Base-by-base conservation (phyloP, 2,797 vertebrate species). In the Sebastes variabilis region DNA sequence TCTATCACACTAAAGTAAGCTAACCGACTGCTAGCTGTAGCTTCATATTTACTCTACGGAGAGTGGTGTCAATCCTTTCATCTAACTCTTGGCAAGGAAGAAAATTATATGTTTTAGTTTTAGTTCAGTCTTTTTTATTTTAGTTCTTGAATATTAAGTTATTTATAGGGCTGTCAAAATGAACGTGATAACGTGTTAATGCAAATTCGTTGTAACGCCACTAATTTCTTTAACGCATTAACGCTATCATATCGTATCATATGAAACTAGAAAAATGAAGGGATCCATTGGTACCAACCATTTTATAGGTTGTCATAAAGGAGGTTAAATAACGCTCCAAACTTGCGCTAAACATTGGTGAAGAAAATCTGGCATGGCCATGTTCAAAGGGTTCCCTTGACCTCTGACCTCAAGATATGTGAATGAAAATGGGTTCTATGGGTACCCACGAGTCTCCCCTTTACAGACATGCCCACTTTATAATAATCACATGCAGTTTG, bases 261-360 rank as follows among this genome's bases (percentile, higher is more conserved):
- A 42, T 42, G 38, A 42, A 42, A 42, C 38, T 42, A 16, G 0
- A 42, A 16, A 16, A 42, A 0, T 1, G 0, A 46, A 46, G 42
- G 42, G 0, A 46, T 18, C 42, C 42, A 46, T 18, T 46, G 16
- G 16, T 46, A 46, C 42, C 42, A 18, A 46, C 42, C 1, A 18
- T 18, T 3, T 18, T 0, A 4, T 46, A 46, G 16, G 0, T 18
- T 46, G 42, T 46, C 42, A 8, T 0, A 0, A 0, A 46, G 42
- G 0, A 46, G 0, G 16, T 0, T 0, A 46, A 0, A 46, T 46
- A 46, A 46, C 1, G 3, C 42, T 46, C 42, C 0, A 46, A 42
- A 46, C 42, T 16, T 46, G 0, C 0, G 16, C 42, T 18, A 2
- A 46, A 46, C 13, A 0, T 18, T 46, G 42, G 1, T 0, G 0